A percentile compares a stretch with the other conserved stretches of the same genome.
These are phyloP conservation scores for Mesitornis unicolor DNA, from an alignment of 2,113 vertebrate genomes.

Conservation along the genomic window DNA sequence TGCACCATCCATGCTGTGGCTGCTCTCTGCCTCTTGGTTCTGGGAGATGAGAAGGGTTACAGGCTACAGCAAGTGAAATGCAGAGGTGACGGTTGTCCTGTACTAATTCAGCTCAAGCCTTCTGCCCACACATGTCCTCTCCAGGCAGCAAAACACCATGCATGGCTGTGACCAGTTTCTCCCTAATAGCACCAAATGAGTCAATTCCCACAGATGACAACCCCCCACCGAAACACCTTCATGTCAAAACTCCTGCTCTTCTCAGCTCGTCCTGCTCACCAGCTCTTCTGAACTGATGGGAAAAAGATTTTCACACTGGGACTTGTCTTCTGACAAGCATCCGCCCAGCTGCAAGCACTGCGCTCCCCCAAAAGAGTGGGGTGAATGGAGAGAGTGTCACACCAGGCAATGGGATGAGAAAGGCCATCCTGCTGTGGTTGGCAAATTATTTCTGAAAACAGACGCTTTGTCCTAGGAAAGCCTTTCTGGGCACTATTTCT, in stretches of 20 bases:
- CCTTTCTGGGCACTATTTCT: not conserved
- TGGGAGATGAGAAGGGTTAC: accelerated
- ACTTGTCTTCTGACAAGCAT: not conserved
- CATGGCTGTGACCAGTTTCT: not conserved
- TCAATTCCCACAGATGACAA: not conserved
- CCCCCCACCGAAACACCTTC: not conserved
- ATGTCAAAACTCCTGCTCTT: not conserved
- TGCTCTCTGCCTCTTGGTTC: not conserved
- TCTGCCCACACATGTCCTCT: not conserved
- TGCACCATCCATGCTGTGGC: accelerated
- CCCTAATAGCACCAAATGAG: accelerated
- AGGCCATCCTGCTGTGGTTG: not conserved
- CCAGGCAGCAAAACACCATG: not conserved
- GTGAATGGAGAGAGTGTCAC: not conserved
- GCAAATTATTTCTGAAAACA: not conserved
- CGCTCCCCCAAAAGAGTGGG: not conserved
- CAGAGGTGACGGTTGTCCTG: not conserved
- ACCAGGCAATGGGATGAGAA: not conserved
- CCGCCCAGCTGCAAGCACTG: not conserved
- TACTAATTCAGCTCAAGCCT: not conserved
- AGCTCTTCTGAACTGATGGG: not conserved
- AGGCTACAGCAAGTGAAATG: not conserved
- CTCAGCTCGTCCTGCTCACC: not conserved
- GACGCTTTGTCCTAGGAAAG: not conserved
- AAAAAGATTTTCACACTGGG: not conserved